Base-by-base conservation (phyloP, 1,140 invertebrate species). In the Lepidurus arcticus region DNA sequence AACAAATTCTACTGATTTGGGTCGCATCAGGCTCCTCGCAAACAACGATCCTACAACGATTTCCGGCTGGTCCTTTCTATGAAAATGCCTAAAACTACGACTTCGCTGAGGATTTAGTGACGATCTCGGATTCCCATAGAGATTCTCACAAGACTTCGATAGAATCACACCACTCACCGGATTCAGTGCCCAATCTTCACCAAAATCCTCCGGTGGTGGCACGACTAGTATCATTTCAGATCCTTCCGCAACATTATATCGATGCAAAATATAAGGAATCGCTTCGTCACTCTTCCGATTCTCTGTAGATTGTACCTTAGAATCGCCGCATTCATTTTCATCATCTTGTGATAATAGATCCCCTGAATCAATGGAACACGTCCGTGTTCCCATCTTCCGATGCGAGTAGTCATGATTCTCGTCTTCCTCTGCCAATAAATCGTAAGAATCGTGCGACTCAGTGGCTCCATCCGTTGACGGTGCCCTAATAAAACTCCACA, bases 1-100 rank as follows among this genome's bases (percentile, higher is more conserved):
- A 11, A 78, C 78, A 16, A 78, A 78, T 42, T 78, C 78, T 1
- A 78, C 75, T 42, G 78, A 78, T 45, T 78, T 78, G 34, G 78
- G 78, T 44, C 73, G 73, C 42, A 74, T 34, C 34, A 76, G 21
- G 13, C 53, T 65, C 53, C 53, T 13, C 53, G 53, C 53, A 16
- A n/a, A 65, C 53, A 65, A 21, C 8, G 53, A 65, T 16, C 53
- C 53, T 65, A 9, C 53, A 16, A 16, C 53, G 6, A 21, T n/a
- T 16, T 65, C 53, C 53, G 13, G 8, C 53, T 13, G 13, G 1
- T 65, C 53, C 13, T 65, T 65, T 13, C 53, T 13, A 65, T 65
- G 53, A 16, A 65, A 65, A 65, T 65, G 53, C 21, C 53, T 13
- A 21, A 65, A 65, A 65, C 53, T 65, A 21, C 53, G 53, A 65